Evolutionary conservation across 2,888 invertebrate species (phyloP).

Genomic region (Clitarchus hookeri): DNA sequence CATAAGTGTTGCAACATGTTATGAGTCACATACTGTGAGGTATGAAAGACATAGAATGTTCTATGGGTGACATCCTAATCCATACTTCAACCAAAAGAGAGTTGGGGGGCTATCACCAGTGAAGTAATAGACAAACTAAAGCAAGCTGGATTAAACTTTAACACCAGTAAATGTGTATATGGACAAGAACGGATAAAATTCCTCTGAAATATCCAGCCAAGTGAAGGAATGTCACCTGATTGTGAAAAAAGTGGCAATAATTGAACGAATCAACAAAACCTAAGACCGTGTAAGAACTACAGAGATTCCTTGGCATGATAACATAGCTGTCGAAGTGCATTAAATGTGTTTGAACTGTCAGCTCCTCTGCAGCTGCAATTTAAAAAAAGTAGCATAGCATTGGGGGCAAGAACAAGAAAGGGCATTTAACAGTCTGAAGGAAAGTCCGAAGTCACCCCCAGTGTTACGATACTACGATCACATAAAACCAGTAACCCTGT

Average conservation of each 20-base stretch:
- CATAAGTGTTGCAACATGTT: neutral
- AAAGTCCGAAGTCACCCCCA: neutral
- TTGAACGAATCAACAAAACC: neutral
- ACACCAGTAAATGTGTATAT: neutral
- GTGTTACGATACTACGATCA: neutral
- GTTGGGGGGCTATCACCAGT: neutral
- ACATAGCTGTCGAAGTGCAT: neutral
- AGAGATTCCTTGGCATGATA: slow-evolving; percentile 25
- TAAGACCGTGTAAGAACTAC: neutral
- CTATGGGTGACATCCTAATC: neutral
- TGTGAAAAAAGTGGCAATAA: neutral
- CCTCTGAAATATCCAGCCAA: neutral
- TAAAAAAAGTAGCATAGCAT: slow-evolving; percentile 40
- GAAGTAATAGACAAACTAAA: neutral
- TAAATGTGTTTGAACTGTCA: slow-evolving; percentile 42
- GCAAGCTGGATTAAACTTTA: neutral
- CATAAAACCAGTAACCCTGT: slow-evolving; percentile 46
- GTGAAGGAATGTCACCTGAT: neutral
- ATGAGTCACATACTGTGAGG: neutral
- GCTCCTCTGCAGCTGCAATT: slow-evolving; percentile 43
- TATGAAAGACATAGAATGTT: neutral
- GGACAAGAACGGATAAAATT: neutral
- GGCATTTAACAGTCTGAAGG: neutral
- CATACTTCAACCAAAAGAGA: neutral
- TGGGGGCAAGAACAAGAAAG: neutral